A percentile compares a stretch with the other conserved stretches of the same genome.
phyloP scores from a whole-genome alignment of 2,797 vertebrate species.

The Hemitrygon akajei region DNA sequence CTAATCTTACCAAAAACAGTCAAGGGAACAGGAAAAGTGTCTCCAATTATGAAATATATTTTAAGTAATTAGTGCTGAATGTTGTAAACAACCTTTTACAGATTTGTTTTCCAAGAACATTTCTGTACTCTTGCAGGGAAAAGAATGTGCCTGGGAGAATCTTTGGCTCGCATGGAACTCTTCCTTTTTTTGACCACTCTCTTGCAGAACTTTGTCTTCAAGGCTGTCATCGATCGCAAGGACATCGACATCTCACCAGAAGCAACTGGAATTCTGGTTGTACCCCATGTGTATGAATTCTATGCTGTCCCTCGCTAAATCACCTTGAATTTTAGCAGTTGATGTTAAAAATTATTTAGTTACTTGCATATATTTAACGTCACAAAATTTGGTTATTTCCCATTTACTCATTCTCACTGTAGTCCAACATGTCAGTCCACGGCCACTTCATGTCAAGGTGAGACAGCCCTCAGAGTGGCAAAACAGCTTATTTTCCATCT shows the following conservation, averaged over 20 bases:
- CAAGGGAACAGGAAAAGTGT: not conserved
- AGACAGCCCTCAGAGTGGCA: too few species aligned
- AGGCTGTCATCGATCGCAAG: conserved; percentile 39
- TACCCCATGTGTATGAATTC: conserved; percentile 46
- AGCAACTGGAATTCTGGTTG: conserved; percentile 40
- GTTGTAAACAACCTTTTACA: not conserved
- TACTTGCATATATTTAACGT: not conserved
- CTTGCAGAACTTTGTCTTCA: conserved; percentile 48
- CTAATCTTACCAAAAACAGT: not conserved
- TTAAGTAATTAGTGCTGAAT: not conserved
- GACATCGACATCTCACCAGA: conserved; percentile 41
- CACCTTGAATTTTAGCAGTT: not conserved
- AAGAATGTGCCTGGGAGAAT: conserved; percentile 46
- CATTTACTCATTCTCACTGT: not conserved
- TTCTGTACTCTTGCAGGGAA: conserved; percentile 42
- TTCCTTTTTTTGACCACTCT: conserved; percentile 47
- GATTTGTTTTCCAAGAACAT: not conserved
- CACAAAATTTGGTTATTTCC: not conserved
- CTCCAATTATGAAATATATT: not conserved
- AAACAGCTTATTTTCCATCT: too few species aligned
- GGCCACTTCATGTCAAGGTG: too few species aligned
- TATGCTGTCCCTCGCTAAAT: conserved; percentile 40
- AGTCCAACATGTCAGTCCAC: not conserved
- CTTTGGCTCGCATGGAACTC: conserved; percentile 45
- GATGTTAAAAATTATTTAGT: not conserved